Base-by-base conservation (phyloP, 1,140 invertebrate species). In the Drosophila ercepeae region DNA sequence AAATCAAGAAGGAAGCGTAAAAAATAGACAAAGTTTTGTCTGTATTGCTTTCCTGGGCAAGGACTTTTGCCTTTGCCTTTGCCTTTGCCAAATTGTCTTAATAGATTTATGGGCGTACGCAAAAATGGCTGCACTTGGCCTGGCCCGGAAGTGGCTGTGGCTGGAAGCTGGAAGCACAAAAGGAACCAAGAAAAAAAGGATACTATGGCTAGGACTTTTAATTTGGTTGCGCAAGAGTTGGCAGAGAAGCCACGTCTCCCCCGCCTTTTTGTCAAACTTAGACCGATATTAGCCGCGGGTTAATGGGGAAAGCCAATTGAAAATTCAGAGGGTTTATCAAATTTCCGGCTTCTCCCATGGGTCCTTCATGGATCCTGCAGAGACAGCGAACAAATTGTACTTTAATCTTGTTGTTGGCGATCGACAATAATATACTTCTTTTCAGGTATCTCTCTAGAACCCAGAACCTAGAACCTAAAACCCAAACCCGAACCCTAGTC, bases 61-160 rank as follows among this genome's bases (percentile, higher is more conserved):
- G n/a, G n/a, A n/a, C n/a, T n/a, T n/a, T n/a, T 59, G 54, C 42
- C 27, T n/a, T 52, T 61, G 67, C 58, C 52, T 73, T 55, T 54
- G 39, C 49, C 44, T 69, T 59, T 84, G 81, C 81, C 81, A 84
- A 84, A 84, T 84, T 84, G 81, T 86, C 82, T 77, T 84, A 84
- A 84, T 84, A 81, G 81, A 84, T 84, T 84, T 81, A 84, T 84
- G 82, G 81, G 48, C 76, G 76, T 69, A 86, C 81, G 81, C 75
- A 86, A 84, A 84, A 86, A 81, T 86, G 81, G 76, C 81, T 84
- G 76, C 81, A 84, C 81, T 84, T 86, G 75, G 75, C 70, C 59
- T 44, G 63, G 36, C 46, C 55, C 70, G 67, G 45, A 39, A 60
- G 50, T 58, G 79, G 79, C 63, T 73, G 76, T 55, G 70, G 61